A percentile compares a stretch with the other conserved stretches of the same genome.
These are phyloP conservation scores for Halichoerus grypus DNA, from an alignment of 2,113 vertebrate species.

Conservation along the genomic window DNA sequence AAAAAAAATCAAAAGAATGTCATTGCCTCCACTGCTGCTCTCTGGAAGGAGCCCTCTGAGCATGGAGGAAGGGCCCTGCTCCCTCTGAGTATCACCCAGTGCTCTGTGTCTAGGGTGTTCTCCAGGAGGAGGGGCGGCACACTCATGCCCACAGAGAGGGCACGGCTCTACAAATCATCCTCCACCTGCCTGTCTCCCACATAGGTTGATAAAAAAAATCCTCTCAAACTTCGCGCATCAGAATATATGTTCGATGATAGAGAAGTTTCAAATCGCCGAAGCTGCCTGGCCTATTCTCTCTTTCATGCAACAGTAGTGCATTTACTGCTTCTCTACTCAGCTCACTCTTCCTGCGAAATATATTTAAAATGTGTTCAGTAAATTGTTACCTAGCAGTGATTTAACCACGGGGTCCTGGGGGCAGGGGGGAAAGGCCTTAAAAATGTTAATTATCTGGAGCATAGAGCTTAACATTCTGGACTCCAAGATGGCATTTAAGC, in stretches of 20 bases:
- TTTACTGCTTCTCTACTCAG: background rate
- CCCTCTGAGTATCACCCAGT: background rate
- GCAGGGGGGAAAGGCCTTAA: background rate
- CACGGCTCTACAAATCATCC: fast-evolving
- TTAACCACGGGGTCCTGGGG: background rate
- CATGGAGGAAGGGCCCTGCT: background rate
- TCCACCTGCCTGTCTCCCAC: background rate
- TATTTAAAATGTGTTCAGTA: background rate
- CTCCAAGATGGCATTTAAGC: slow-evolving; percentile 71
- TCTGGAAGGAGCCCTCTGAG: background rate
- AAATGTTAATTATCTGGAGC: slow-evolving; percentile 66
- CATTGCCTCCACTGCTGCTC: background rate
- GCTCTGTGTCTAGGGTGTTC: background rate
- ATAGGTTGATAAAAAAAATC: background rate
- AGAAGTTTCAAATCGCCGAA: background rate
- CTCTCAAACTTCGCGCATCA: background rate
- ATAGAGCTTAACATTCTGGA: slow-evolving; percentile 68
- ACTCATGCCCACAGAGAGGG: too few relatives aligned
- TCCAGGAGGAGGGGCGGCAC: background rate
- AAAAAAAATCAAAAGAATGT: background rate
- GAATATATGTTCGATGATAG: background rate
- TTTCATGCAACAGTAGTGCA: too few relatives aligned
- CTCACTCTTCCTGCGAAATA: background rate
- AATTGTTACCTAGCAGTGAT: background rate
- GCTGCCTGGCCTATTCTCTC: background rate